Evolutionary conservation across 2,113 vertebrate genomes (phyloP).

Genomic region (Actenoides lindsayi): DNA sequence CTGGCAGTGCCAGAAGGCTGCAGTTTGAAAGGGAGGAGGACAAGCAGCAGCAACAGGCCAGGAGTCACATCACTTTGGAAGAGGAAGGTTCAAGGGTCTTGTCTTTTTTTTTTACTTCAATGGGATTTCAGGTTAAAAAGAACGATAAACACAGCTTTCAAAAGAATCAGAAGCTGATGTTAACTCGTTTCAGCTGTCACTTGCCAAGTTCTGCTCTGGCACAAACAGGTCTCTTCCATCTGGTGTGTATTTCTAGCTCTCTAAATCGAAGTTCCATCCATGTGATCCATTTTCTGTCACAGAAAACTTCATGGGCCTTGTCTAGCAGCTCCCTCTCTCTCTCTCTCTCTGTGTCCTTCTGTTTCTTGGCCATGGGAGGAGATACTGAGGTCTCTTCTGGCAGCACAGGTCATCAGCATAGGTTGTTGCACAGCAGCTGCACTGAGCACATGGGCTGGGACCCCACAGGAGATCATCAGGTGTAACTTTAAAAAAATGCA

Average conservation of each 20-base stretch:
- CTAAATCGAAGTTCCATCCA: not conserved
- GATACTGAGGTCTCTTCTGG: not conserved
- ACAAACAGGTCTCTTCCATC: conserved; percentile 11
- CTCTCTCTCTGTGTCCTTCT: not conserved
- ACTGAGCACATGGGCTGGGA: not conserved
- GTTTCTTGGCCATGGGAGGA: not conserved
- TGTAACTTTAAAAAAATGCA: not conserved
- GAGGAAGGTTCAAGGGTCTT: not conserved
- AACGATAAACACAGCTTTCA: not conserved
- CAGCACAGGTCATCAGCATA: not conserved
- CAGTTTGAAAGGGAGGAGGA: not conserved
- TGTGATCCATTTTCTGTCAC: not conserved
- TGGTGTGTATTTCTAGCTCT: conserved; percentile 28
- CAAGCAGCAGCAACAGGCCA: not conserved
- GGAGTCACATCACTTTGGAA: fast-evolving
- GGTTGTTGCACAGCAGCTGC: not conserved
- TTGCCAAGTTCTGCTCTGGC: conserved; percentile 58
- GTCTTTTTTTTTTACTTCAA: not conserved
- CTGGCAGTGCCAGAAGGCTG: not conserved
- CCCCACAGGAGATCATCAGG: not conserved
- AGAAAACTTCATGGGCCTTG: not conserved
- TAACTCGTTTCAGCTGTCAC: not conserved
- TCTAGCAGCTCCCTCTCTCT: not conserved
- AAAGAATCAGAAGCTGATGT: conserved; percentile 4
- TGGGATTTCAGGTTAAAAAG: not conserved